Base-by-base conservation (phyloP, 2,888 invertebrate genomes). In the Elegia similella region DNA sequence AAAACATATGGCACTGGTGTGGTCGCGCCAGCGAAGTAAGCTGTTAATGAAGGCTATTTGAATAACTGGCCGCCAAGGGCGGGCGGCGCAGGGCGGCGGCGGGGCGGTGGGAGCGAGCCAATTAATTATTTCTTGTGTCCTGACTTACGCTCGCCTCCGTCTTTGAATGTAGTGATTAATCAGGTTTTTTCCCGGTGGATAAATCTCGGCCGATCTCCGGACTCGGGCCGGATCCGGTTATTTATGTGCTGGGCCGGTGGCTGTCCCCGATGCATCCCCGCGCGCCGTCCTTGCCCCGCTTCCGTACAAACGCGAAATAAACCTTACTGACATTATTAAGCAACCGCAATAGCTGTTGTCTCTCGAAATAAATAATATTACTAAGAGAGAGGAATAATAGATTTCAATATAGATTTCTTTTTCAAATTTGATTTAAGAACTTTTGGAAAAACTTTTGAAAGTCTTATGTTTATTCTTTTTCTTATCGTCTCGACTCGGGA, bases 71-170 rank as follows among this genome's bases (percentile, higher is more conserved):
- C 42, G 7, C 47, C 15, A 42, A 23, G 23, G 56, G 46, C 38
- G 52, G 42, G 59, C 15, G 30, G 57, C 57, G 56, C n/a, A n/a
- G n/a, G n/a, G 38, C 52, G 44, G 50, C 16, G 17, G 32, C 30
- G 44, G 62, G 59, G 60, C 56, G 58, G 62, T 62, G 57, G 48
- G 42, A 42, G 47, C 63, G 63, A 64, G 60, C 77, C 78, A 77
- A 82, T 84, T 83, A 82, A 83, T 84, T 84, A 84, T 82, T 84
- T 84, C 83, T 82, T 80, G 80, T 76, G 80, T 71, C 78, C 73
- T 82, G 82, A 84, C 82, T 82, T 80, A 79, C 79, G 78, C 73
- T 78, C 74, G 78, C 76, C 78, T 77, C 75, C 82, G 74, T 77
- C 83, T 83, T 81, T 77, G 80, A 77, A 78, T 80, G 82, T 77